phyloP scores from a whole-genome alignment of 2,113 vertebrate genomes.

The Ia io region DNA sequence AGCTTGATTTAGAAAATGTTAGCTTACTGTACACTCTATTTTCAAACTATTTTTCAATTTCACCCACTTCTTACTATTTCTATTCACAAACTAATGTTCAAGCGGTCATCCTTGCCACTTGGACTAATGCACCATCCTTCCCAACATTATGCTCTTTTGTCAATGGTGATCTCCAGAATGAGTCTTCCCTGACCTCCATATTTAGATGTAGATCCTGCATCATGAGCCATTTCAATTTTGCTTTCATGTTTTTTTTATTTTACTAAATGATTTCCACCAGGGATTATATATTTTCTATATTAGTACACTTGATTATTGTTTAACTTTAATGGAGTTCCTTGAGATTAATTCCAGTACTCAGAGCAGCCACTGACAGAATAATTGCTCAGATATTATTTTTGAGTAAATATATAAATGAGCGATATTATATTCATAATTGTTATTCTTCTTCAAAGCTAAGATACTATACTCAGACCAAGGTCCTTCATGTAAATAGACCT shows the following conservation, averaged over 20 bases:
- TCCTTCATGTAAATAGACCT: not conserved
- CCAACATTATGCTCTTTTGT: not conserved
- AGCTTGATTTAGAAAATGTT: not conserved
- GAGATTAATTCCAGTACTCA: not conserved
- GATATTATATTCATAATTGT: not conserved
- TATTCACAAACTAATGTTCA: not conserved
- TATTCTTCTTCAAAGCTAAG: not conserved
- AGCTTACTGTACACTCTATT: not conserved
- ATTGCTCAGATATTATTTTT: not conserved
- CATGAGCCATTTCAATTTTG: not conserved
- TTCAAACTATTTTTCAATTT: not conserved
- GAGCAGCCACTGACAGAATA: not conserved
- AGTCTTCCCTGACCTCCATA: not conserved
- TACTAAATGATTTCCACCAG: not conserved
- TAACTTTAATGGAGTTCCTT: not conserved
- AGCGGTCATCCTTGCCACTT: not conserved
- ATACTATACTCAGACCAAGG: not conserved
- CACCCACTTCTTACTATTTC: not conserved
- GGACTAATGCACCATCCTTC: not conserved
- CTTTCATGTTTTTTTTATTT: not conserved
- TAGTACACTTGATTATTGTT: not conserved
- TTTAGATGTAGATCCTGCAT: not conserved
- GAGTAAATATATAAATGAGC: not conserved
- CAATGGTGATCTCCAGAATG: not conserved
- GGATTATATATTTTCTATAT: not conserved